Conservation (phyloP, 2,888 invertebrate species). For the Drosophila setosimentum region DNA sequence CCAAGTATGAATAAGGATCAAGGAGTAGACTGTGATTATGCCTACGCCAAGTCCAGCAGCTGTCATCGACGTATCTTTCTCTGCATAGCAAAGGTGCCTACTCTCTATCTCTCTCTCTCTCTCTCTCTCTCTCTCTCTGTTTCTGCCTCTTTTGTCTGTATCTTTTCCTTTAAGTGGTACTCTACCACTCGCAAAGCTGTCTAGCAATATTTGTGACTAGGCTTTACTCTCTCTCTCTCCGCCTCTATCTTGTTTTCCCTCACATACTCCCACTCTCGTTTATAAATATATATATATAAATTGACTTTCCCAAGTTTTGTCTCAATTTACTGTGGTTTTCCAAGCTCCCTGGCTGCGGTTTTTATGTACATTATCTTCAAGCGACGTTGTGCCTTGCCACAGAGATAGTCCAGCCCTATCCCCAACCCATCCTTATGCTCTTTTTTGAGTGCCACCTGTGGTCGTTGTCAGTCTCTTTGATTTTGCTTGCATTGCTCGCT, state of each 20-base stretch:
- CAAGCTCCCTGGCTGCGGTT: slow-evolving; percentile 4
- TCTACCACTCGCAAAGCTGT: background rate
- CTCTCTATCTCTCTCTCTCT: background rate
- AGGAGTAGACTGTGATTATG: slow-evolving; percentile 37
- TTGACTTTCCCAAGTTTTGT: slow-evolving; percentile 6
- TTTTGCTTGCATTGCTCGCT: slow-evolving; percentile 39
- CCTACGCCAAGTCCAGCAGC: slow-evolving; percentile 58
- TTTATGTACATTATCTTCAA: background rate
- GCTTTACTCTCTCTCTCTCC: background rate
- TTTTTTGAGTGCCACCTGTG: slow-evolving; percentile 7
- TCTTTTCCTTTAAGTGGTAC: background rate
- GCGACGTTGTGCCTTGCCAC: background rate
- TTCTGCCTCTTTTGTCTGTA: background rate
- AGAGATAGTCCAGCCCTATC: background rate
- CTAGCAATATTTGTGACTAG: background rate
- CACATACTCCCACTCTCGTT: background rate
- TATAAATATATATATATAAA: background rate
- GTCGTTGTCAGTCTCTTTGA: slow-evolving; percentile 44
- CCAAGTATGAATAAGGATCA: slow-evolving; percentile 37
- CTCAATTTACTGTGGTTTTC: background rate
- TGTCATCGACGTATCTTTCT: slow-evolving; percentile 79
- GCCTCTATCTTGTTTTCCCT: background rate
- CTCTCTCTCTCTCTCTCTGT: slow-evolving; percentile 1
- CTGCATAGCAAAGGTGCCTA: slow-evolving; percentile 77
- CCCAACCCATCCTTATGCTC: background rate